A percentile compares a stretch with the other conserved stretches of the same genome.
Conservation (phyloP, 2,113 vertebrate species). For the Picathartes gymnocephalus region DNA sequence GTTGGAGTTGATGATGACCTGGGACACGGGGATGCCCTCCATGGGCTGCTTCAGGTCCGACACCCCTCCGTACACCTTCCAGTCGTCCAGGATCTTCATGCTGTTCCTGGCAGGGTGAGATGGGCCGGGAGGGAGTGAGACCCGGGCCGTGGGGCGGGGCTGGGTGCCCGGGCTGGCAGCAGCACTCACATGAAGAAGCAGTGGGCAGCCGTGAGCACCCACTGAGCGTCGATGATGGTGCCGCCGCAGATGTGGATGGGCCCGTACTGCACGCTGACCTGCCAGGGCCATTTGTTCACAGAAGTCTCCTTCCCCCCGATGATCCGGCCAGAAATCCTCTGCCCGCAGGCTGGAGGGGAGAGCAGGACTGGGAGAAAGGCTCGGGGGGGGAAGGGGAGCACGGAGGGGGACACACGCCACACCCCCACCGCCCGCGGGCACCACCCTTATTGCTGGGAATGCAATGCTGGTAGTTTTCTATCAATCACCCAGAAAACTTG, state of each 20-base stretch:
- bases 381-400: neutral
- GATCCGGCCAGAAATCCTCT: conserved; percentile 75
- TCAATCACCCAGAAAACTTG: neutral
- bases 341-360: conserved; percentile 82
- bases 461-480: too few relatives aligned
- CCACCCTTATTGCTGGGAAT: neutral
- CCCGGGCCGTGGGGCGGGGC: rapidly evolving
- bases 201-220: conserved; percentile 87
- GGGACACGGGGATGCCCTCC: conserved; percentile 62
- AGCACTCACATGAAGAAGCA: conserved; percentile 87
- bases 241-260: conserved; percentile 83
- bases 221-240: conserved; percentile 80
- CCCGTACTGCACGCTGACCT: conserved; percentile 81
- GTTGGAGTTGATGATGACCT: conserved; percentile 80
- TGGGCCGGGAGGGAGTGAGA: neutral
- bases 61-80: conserved; percentile 79
- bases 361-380: neutral
- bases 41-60: conserved; percentile 67
- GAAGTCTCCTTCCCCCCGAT: conserved; percentile 79
- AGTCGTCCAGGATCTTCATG: conserved; percentile 53
- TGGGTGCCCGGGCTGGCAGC: neutral
- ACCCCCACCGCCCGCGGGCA: neutral
- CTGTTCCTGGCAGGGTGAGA: conserved; percentile 17
- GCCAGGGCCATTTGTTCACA: conserved; percentile 88
- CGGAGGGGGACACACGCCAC: rapidly evolving